phyloP scores from a whole-genome alignment of 2,113 vertebrate genomes.

The Charadrius vociferus region DNA sequence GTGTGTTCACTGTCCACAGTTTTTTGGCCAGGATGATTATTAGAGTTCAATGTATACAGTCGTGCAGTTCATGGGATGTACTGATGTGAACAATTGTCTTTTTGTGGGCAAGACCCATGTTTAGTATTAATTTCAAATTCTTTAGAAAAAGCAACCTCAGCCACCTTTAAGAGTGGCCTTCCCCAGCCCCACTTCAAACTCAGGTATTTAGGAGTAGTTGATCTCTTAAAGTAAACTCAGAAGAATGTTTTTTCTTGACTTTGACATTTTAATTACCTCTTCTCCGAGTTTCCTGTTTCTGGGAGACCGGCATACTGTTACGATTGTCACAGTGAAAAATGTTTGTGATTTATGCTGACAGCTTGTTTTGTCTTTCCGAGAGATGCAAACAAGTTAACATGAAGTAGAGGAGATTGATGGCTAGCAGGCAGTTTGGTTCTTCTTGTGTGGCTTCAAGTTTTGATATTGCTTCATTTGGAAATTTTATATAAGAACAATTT shows the following conservation, averaged over 20 bases:
- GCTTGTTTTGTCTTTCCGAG: constrained; percentile 48
- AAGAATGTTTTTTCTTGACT: not conserved
- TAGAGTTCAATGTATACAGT: not conserved
- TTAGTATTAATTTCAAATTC: not conserved
- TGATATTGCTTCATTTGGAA: constrained; percentile 56
- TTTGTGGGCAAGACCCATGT: not conserved
- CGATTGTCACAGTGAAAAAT: constrained; percentile 37
- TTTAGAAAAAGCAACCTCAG: not conserved
- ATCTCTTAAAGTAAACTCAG: not conserved
- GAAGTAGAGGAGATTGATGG: constrained; percentile 21
- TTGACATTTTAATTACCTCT: constrained; percentile 17
- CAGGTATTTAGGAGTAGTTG: not conserved
- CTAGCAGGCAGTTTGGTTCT: not conserved
- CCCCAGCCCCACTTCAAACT: not conserved
- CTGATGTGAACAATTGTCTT: not conserved
- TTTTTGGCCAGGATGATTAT: not conserved
- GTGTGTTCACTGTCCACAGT: not conserved
- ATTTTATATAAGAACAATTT: constrained; percentile 63
- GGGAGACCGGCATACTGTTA: not conserved
- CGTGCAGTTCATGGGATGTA: not conserved
- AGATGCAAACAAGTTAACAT: constrained; percentile 23
- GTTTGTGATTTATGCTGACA: constrained; percentile 47
- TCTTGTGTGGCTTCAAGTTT: constrained; percentile 25
- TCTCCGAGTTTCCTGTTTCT: not conserved
- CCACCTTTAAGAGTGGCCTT: not conserved